Conservation (phyloP, 2,113 vertebrate species). For the Lota lota region DNA sequence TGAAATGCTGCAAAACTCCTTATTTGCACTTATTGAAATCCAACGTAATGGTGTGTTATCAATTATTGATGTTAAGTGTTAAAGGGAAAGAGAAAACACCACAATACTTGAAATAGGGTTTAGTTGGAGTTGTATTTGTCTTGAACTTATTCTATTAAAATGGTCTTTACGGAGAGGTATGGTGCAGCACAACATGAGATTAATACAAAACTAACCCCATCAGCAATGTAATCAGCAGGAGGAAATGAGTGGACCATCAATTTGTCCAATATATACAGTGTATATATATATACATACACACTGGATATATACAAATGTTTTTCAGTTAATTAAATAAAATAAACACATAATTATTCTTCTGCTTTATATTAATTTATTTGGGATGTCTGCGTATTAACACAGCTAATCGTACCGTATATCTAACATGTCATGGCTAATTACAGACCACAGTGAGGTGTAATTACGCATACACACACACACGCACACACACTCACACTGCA, state of each 20-base stretch:
- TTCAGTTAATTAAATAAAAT: conserved; percentile 38
- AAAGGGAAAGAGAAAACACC: neutral
- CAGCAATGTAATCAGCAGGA: conserved; percentile 56
- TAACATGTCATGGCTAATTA: conserved; percentile 70
- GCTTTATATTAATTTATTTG: conserved; percentile 68
- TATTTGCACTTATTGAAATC: too few species aligned
- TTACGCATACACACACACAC: conserved; percentile 6
- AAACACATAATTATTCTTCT: conserved; percentile 50
- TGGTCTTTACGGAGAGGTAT: neutral
- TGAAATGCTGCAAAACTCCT: neutral
- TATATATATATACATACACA: conserved; percentile 30
- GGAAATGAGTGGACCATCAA: conserved; percentile 67
- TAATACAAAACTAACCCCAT: conserved; percentile 48
- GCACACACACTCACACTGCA: conserved; percentile 5
- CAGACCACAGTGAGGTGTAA: conserved; percentile 38
- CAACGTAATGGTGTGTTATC: too few species aligned
- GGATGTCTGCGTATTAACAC: conserved; percentile 71
- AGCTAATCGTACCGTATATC: conserved; percentile 66
- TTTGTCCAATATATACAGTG: conserved; percentile 37
- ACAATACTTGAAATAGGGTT: too few species aligned
- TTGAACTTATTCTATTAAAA: conserved; percentile 17
- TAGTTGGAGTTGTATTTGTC: neutral
- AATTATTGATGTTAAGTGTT: too few species aligned
- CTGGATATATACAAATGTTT: conserved; percentile 24
- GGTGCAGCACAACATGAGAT: conserved; percentile 52